phyloP scores from a whole-genome alignment of 2,888 invertebrate genomes.

The Merodon equestris region DNA sequence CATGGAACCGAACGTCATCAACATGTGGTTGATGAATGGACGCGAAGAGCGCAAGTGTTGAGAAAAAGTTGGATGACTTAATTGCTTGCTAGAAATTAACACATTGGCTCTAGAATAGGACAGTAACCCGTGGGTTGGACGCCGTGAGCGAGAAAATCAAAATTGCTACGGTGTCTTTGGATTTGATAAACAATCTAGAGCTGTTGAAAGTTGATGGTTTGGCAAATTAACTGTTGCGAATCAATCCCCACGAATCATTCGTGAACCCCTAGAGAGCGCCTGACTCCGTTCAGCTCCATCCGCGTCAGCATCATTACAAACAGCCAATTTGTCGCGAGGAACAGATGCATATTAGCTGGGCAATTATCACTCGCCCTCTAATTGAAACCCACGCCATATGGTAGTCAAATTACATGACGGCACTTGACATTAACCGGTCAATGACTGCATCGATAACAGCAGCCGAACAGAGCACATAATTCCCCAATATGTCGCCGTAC shows the following conservation, averaged over 20 bases:
- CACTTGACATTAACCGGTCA: slow-evolving; percentile 42
- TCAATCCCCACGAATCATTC: too few relatives aligned
- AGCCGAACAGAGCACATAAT: too few relatives aligned
- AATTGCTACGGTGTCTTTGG: too few relatives aligned
- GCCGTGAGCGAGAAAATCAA: too few relatives aligned
- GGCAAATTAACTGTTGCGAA: too few relatives aligned
- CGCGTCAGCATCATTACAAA: slow-evolving; percentile 7
- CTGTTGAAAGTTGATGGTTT: too few relatives aligned
- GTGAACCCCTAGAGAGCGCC: too few relatives aligned
- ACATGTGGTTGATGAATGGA: slow-evolving; percentile 21
- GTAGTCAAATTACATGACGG: slow-evolving; percentile 40
- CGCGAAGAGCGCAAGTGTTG: not conserved
- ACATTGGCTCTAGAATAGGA: too few relatives aligned
- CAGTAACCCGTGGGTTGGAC: too few relatives aligned
- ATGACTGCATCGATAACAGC: slow-evolving; percentile 11
- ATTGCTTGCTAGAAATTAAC: too few relatives aligned
- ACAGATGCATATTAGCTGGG: slow-evolving; percentile 45
- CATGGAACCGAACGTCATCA: not conserved
- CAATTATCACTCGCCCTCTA: slow-evolving; percentile 57
- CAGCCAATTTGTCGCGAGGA: slow-evolving; percentile 35
- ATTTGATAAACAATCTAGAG: too few relatives aligned
- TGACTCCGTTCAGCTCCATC: not conserved
- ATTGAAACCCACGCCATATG: slow-evolving; percentile 48
- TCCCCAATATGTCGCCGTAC: not conserved
- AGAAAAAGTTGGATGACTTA: not conserved